Base-by-base conservation (phyloP, 2,797 vertebrate genomes). In the Pseudochirops cupreus region DNA sequence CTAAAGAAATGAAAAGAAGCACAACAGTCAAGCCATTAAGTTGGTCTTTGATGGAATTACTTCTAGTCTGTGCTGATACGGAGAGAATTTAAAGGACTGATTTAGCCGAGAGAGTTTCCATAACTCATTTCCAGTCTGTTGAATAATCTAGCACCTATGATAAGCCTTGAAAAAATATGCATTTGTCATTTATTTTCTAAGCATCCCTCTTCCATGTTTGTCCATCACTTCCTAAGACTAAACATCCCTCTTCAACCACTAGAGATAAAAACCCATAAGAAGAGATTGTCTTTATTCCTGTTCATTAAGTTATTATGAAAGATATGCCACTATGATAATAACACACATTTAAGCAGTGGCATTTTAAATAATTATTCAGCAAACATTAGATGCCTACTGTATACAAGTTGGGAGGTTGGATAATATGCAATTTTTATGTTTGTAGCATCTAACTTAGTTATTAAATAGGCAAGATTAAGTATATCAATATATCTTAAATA, bases 1-100 rank as follows among this genome's bases (percentile, higher is more conserved):
- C 59, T 93, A 92, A 94, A 56, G 74, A 58, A 96, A 94, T 62
- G 13, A 92, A 93, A 39, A 62, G 92, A 90, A 92, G 74, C 90
- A 95, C 91, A 93, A 91, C 4, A 82, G 29, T 92, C 56, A 94
- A 91, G 92, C 24, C 50, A 16, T 52, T 87, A 59, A 87, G 54
- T 82, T 2, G 28, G 52, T 46, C 59, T 74, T 56, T 90, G 39
- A 90, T 54, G 14, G 56, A 33, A n/a, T 87, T 24, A 90, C 56
- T 94, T 95, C 50, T 26, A 94, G 31, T 67, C n/a, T 94, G 46
- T 93, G 91, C 50, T 59, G 59, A 93, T 90, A 1, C 10, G 54
- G 91, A 54, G 52, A 96, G 12, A 39, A 90, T 91, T 91, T 82
- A 92, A 93, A 91, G 93, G 52, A 87, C 1, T 54, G 62, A 26